These are phyloP conservation scores for Tringa solitaria DNA, from an alignment of 2,113 vertebrate genomes.

Conservation along the genomic window DNA sequence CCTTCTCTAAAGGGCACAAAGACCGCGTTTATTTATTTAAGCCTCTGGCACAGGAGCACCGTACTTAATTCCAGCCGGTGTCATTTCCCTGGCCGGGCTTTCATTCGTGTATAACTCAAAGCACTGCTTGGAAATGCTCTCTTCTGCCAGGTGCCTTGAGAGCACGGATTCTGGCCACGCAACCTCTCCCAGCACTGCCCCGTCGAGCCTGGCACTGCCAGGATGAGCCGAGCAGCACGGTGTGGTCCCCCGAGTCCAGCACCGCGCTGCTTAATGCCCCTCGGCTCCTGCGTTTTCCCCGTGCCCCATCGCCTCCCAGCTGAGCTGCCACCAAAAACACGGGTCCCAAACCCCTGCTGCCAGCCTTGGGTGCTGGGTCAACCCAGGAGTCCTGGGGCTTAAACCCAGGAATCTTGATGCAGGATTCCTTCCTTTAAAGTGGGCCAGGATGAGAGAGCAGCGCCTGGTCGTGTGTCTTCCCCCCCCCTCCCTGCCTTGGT, in stretches of 20 bases:
- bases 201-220: not conserved
- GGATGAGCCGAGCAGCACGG: not conserved
- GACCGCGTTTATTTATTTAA: not conserved
- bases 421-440: not conserved
- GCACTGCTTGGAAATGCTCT: not conserved
- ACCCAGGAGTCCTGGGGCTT: not conserved
- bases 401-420: not conserved
- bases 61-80: not conserved
- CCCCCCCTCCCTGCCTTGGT: not conserved
- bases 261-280: accelerated
- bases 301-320: not conserved
- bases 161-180: accelerated
- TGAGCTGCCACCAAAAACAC: not conserved
- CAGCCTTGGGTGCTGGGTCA: accelerated
- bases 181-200: not conserved
- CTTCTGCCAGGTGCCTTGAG: not conserved
- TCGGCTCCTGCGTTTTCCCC: accelerated
- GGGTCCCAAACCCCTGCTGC: not conserved
- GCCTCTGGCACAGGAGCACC: not conserved
- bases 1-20: conserved; percentile 9
- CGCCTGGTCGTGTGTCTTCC: accelerated
- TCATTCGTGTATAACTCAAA: not conserved
- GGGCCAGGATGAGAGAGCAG: not conserved
- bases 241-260: not conserved
- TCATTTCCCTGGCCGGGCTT: not conserved